Percentiles rank a stretch among this genome's conserved stretches.
Evolutionary conservation across 2,113 vertebrate genomes (phyloP).

Genomic region (Heptranchias perlo): DNA sequence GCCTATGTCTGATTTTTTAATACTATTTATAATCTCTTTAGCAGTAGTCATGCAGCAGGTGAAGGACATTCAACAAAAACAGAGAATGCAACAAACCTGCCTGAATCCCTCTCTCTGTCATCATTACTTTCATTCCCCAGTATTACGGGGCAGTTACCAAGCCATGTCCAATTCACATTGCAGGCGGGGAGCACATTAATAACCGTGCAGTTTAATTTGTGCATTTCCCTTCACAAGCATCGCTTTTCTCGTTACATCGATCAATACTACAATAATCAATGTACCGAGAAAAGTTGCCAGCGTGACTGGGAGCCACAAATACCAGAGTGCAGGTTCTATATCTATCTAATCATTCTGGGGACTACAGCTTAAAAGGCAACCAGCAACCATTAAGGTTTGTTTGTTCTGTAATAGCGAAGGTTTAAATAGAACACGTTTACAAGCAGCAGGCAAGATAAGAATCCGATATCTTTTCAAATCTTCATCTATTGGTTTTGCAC

Average conservation of each 20-base stretch:
- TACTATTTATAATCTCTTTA: constrained; percentile 20
- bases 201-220: constrained; percentile 24
- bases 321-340: background rate
- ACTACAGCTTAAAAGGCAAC: background rate
- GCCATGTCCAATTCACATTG: constrained; percentile 10
- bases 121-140: background rate
- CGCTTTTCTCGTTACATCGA: constrained; percentile 16
- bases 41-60: background rate
- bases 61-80: background rate
- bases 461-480: constrained; percentile 11
- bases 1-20: background rate
- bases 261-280: constrained; percentile 25
- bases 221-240: background rate
- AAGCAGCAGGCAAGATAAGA: background rate
- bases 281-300: background rate
- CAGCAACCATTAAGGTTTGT: background rate
- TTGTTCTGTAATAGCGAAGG: background rate
- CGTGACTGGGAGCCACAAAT: constrained; percentile 15
- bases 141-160: background rate
- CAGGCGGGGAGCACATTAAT: constrained; percentile 12
- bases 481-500: background rate
- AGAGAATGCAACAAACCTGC: background rate
- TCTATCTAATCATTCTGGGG: background rate
- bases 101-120: background rate
- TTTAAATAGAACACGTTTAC: background rate